Evolutionary conservation across 2,888 invertebrate species (phyloP), one percentile per base, ranked within the genome.

Genomic region (Leptarthrus brevirostris): DNA sequence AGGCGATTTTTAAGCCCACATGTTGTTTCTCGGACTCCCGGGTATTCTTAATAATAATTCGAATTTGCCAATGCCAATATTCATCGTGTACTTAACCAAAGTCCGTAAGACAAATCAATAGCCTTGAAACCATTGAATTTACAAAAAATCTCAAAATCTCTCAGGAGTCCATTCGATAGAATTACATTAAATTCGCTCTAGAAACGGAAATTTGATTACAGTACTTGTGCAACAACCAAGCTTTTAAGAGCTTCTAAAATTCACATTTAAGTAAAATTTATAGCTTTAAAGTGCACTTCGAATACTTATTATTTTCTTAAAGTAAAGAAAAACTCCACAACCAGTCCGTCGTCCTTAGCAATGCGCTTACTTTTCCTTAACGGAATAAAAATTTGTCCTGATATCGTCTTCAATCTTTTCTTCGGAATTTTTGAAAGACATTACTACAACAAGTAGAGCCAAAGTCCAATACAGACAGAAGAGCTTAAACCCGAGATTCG

Each of bases 401-500:
- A n/a, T n/a, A 56, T 4, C 34, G 24, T 30, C 56, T 56, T 56
- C 16, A 16, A 6, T 16, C 30, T 26, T 30, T 14, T 12, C 44
- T 44, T 44, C 44, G 4, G 3, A 16, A n/a, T 30, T 56, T 26
- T 56, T 26, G 5, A 56, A 56, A 16, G 14, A 26, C 30, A 16
- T 22, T 26, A 5, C 26, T 24, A 12, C 16, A 12, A 12, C n/a
- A 2, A 16, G 34, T 12, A 26, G 3, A 56, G 22, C 22, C 16
- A 47, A 40, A 64, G 64, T 40, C 40, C 20, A 14, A 18, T 36
- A 2, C 54, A 71, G 53, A 36, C 40, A 53, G 14, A 53, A 18
- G 26, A 56, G 30, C 14, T 34, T 16, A 71, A 71, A 16, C 40
- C 71, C 30, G n/a, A 53, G 71, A 54, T 71, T 71, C 53, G 53